A percentile compares a stretch with the other conserved stretches of the same genome.
phyloP scores from a whole-genome alignment of 2,888 invertebrate species.

The Pyrrhosoma nymphula region DNA sequence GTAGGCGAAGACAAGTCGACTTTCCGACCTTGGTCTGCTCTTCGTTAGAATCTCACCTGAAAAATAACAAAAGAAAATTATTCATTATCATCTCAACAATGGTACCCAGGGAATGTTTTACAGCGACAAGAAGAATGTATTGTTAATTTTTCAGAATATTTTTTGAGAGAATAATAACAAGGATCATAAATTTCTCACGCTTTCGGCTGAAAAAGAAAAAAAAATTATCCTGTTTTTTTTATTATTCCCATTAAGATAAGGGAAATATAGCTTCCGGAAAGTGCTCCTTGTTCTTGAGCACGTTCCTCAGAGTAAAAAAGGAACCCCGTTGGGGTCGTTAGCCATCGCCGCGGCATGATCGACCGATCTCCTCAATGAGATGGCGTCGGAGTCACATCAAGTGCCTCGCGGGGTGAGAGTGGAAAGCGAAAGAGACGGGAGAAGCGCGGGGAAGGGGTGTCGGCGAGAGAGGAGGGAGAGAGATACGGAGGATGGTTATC shows the following conservation, averaged over 20 bases:
- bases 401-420: background rate
- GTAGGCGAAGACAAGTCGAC: background rate
- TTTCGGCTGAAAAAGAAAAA: constrained; percentile 28
- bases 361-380: constrained; percentile 55
- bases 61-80: background rate
- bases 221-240: background rate
- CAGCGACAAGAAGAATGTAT: background rate
- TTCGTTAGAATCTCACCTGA: constrained; percentile 9
- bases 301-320: background rate
- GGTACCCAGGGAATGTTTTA: background rate
- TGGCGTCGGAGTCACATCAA: constrained; percentile 42
- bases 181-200: constrained; percentile 47
- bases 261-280: constrained; percentile 59
- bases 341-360: constrained; percentile 40
- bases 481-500: background rate
- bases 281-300: constrained; percentile 54
- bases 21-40: constrained; percentile 10
- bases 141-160: background rate
- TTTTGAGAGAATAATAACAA: background rate
- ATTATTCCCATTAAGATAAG: constrained; percentile 20
- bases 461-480: background rate
- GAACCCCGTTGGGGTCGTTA: constrained; percentile 34
- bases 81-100: background rate
- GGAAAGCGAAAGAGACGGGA: background rate
- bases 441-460: background rate